Evolutionary conservation across 2,113 vertebrate species (phyloP).

Genomic region (Glaucidium brasilianum): DNA sequence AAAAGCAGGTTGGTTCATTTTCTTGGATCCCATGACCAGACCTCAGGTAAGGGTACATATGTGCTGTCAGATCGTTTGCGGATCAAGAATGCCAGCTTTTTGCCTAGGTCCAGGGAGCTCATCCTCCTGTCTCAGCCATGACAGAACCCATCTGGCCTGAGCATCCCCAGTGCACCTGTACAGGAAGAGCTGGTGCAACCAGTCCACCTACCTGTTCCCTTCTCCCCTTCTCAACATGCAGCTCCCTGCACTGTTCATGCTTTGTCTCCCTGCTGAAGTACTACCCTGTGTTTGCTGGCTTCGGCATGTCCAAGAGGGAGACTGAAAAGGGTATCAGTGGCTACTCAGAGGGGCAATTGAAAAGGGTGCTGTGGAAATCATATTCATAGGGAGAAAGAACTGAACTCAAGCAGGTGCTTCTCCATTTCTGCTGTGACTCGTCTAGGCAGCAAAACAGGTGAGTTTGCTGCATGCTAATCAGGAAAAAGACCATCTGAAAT

Average conservation of each 20-base stretch:
- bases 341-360: background rate
- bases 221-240: background rate
- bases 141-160: background rate
- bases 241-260: background rate
- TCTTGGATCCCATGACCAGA: background rate
- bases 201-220: background rate
- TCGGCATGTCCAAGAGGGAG: background rate
- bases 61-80: background rate
- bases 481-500: constrained; percentile 56
- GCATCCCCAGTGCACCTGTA: background rate
- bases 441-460: constrained; percentile 60
- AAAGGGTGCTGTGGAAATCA: background rate
- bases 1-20: background rate
- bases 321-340: background rate
- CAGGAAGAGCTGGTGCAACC: background rate
- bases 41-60: background rate
- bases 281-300: background rate
- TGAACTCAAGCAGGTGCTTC: constrained; percentile 29
- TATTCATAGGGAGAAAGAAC: background rate
- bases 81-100: background rate
- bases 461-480: constrained; percentile 65
- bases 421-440: constrained; percentile 43
- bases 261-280: background rate
- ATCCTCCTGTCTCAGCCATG: background rate
- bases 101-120: too few species aligned